Base-by-base conservation (phyloP, 2,888 invertebrate species). In the Vesta saturnalis region DNA sequence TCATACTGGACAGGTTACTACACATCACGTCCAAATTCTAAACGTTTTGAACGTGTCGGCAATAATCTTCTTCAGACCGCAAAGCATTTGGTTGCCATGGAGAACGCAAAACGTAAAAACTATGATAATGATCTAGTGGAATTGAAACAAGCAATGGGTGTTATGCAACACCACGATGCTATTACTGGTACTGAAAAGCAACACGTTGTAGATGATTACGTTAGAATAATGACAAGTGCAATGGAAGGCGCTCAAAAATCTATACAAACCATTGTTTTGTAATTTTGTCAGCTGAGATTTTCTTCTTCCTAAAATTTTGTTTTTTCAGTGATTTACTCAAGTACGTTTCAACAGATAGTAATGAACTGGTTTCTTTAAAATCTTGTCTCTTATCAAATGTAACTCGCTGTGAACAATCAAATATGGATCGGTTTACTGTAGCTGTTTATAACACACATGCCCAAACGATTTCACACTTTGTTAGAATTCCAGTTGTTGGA, bases 81-180 rank as follows among this genome's bases (percentile, higher is more conserved):
- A 49, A 94, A 94, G 77, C 93, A 94, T 73, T 77, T 94, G 0
- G 87, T 89, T 62, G 87, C 89, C 0, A 70, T 91, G 15, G 85
- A 87, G 0, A 82, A 85, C 2, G 71, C 87, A 6, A 80, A 85
- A 1, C 78, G 83, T 19, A 82, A 85, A 60, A 86, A 87, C 10
- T 75, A 79, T 57, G 86, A 87, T 8, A 85, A 87, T 0, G 64
- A 70, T 46, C 76, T 92, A 16, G 84, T 88, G 56, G 85, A 87
- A 47, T 85, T 94, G 16, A 89, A 89, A 1, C 89, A 90, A 73
- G 90, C 89, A 0, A 90, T 93, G 90, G 92, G 92, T 2, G 84
- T 93, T 0, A 90, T 93, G 91, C 96, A 97, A 80, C 96, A 97
- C 80, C 97, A 97, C 80, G 96, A 97, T 81, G 94, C 88, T 14